Evolutionary conservation across 2,113 vertebrate genomes (phyloP).

Genomic region (Prinia subflava): DNA sequence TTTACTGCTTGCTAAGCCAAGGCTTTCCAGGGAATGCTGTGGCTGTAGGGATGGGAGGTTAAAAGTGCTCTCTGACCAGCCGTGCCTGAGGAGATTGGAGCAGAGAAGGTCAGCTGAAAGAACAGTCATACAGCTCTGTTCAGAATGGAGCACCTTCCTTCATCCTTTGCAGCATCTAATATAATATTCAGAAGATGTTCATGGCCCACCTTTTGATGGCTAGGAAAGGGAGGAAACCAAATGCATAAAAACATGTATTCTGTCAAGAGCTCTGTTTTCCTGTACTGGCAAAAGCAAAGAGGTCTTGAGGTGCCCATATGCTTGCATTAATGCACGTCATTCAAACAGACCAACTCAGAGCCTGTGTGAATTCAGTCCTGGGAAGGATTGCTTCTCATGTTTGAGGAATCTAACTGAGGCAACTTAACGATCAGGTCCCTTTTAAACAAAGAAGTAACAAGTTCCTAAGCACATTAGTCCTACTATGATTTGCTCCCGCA

Average conservation of each 20-base stretch:
- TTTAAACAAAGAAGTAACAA: not conserved
- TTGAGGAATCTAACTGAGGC: not conserved
- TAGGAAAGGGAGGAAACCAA: not conserved
- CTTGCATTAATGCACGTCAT: not conserved
- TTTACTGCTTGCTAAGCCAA: not conserved
- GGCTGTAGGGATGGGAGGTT: not conserved
- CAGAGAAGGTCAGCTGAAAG: not conserved
- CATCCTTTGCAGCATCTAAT: not conserved
- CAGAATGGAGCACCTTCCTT: not conserved
- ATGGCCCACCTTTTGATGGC: not conserved
- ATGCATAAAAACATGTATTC: not conserved
- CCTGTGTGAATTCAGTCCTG: not conserved
- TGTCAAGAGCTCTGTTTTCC: not conserved
- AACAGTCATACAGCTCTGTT: not conserved
- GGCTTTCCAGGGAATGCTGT: not conserved
- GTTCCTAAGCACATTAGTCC: not conserved
- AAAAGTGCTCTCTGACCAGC: not conserved
- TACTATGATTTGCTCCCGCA: rapidly evolving
- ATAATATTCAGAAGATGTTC: not conserved
- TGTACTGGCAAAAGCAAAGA: not conserved
- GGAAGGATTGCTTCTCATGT: not conserved
- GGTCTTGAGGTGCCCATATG: not conserved
- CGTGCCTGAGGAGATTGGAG: not conserved
- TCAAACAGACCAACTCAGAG: not conserved
- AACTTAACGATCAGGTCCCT: not conserved